These are phyloP conservation scores for Stegastes partitus DNA, from an alignment of 2,113 vertebrate genomes.

Conservation along the genomic window DNA sequence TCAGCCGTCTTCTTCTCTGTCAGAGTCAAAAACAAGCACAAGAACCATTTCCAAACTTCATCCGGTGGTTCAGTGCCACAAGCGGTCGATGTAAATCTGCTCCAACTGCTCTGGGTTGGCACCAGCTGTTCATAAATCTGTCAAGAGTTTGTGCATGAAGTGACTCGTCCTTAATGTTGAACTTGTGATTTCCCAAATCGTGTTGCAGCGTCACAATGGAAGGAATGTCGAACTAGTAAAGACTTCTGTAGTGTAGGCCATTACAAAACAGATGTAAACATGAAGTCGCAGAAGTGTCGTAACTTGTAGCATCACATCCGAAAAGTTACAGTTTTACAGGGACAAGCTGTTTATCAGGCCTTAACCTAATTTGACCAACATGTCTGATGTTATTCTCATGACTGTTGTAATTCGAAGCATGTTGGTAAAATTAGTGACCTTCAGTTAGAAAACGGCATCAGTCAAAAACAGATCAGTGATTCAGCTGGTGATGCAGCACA, in stretches of 20 bases:
- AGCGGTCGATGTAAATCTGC: not conserved
- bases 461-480: too few relatives aligned
- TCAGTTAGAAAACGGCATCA: too few relatives aligned
- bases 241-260: not conserved
- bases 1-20: too few relatives aligned
- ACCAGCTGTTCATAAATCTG: slow-evolving; percentile 1
- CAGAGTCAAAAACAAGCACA: not conserved
- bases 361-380: too few relatives aligned
- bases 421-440: too few relatives aligned
- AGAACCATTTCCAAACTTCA: slow-evolving; percentile 7
- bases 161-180: not conserved
- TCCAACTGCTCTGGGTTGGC: not conserved
- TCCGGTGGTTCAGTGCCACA: not conserved
- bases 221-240: not conserved
- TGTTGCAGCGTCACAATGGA: not conserved
- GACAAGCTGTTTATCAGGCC: too few relatives aligned
- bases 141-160: not conserved
- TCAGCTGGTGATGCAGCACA: too few relatives aligned
- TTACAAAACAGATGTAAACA: not conserved
- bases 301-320: not conserved
- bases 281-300: not conserved
- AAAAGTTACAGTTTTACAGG: too few relatives aligned
- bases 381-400: too few relatives aligned
- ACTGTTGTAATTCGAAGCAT: too few relatives aligned
- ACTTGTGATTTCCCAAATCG: not conserved